Base-by-base conservation (phyloP, 2,888 invertebrate genomes). In the Zaprionus lineosus region DNA sequence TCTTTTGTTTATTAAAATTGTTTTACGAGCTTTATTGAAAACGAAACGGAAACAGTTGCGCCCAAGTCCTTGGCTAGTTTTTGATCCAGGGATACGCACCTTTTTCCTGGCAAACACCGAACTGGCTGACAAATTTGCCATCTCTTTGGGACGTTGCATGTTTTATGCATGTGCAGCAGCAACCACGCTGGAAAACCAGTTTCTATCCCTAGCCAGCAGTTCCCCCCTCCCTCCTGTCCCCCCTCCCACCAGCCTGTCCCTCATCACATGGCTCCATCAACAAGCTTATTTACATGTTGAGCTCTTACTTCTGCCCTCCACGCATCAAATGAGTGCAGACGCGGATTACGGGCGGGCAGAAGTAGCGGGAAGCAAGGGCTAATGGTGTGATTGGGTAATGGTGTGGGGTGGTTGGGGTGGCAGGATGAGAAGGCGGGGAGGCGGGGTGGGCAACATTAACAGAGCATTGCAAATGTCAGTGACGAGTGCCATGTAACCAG, bases 1-100 rank as follows among this genome's bases (percentile, higher is more conserved):
- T 75, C 67, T 64, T 60, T 67, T 74, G 72, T 72, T 72, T 72
- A 72, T 74, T 63, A 68, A 72, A 74, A 67, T 72, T 63, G 69
- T 73, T 73, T 57, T 52, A 50, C 33, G 7, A 73, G 68, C 48
- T 61, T 68, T 61, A 68, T 73, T 68, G 73, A 71, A 68, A 66
- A 53, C 70, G 51, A 66, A 41, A 68, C 62, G 36, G 39, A 44
- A 53, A 47, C 48, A 19, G 3, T 3, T 19, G 19, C 19, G 3
- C 19, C 29, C 12, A 29, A 24, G 36, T 41, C 40, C 48, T 46
- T 46, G 48, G 40, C 11, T 36, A 63, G 19, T 29, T 14, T 26
- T 29, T 19, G 8, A 34, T 18, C 6, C 26, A 15, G 15, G 56
- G 9, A 18, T 39, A 65, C 66, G 72, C 67, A 58, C 51, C 52